Base-by-base conservation (phyloP, 2,888 invertebrate genomes). In the Criorhina ranunculi region DNA sequence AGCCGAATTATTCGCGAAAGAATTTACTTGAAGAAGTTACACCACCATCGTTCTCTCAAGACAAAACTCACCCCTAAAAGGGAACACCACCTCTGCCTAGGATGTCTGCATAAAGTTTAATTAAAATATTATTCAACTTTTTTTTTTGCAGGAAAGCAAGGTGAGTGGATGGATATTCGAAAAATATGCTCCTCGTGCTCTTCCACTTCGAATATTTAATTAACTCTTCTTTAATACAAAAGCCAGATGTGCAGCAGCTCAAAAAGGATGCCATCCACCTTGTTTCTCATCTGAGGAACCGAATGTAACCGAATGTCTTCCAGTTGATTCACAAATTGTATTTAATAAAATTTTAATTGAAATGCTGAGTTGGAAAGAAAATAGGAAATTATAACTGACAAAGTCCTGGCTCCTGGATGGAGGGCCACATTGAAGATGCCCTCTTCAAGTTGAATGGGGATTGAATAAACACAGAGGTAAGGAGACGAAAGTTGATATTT, bases 61-160 rank as follows among this genome's bases (percentile, higher is more conserved):
- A 57, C 15, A 37, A 46, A 12, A 12, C 4, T 8, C 12, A 12
- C 24, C 53, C n/a, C n/a, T n/a, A n/a, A n/a, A n/a, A n/a, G n/a
- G n/a, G n/a, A n/a, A n/a, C 44, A 55, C 19, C 40, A 5, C 11
- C 31, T 5, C 11, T n/a, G 5, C 15, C 7, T 33, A 69, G 44
- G 72, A 44, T 73, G 73, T 44, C 62, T 64, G 73, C 73, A 64
- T 44, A 64, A 62, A 73, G 15, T 64, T 62, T 64, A 73, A 73
- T 73, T 73, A 73, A 73, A 73, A 64, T 73, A 62, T 55, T 44
- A 51, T 73, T 73, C 51, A 42, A 73, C n/a, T 24, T 4, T 4
- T 4, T 4, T 3, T 24, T 24, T 29, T 62, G 62, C 19, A 40
- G 11, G 44, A 33, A 37, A 29, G 42, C 33, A 51, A 73, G 73